These are phyloP conservation scores for Cranoglanis bouderius DNA, from an alignment of 2,113 vertebrate genomes.

Conservation along the genomic window DNA sequence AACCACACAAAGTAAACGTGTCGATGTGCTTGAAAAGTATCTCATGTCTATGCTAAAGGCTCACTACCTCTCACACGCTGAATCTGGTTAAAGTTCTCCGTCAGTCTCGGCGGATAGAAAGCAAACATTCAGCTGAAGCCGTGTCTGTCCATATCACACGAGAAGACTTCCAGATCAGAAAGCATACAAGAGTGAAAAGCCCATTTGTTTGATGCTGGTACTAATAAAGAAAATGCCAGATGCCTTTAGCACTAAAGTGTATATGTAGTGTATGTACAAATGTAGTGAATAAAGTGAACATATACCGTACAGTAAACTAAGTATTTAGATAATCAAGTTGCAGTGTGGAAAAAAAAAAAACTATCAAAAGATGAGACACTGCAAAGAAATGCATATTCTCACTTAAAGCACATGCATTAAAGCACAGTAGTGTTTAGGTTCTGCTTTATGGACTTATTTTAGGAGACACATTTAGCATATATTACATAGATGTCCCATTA, in stretches of 20 bases:
- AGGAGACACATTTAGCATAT: background rate
- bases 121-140: constrained; percentile 30
- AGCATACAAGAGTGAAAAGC: background rate
- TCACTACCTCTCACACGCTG: background rate
- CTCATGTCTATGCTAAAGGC: background rate
- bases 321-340: background rate
- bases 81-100: constrained; percentile 5
- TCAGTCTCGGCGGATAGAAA: background rate
- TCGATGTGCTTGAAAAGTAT: background rate
- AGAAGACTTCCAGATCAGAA: constrained; percentile 28
- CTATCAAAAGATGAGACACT: background rate
- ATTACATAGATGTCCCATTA: background rate
- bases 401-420: background rate
- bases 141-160: background rate
- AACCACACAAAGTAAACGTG: constrained; percentile 13
- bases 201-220: constrained; percentile 5
- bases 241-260: background rate
- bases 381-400: background rate
- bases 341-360: background rate
- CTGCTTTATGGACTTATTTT: background rate
- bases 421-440: background rate
- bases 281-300: background rate
- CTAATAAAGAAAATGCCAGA: background rate
- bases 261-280: no score
- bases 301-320: background rate